Evolutionary conservation across 2,113 vertebrate species (phyloP).

Genomic region (Forbesichthys agassizii): DNA sequence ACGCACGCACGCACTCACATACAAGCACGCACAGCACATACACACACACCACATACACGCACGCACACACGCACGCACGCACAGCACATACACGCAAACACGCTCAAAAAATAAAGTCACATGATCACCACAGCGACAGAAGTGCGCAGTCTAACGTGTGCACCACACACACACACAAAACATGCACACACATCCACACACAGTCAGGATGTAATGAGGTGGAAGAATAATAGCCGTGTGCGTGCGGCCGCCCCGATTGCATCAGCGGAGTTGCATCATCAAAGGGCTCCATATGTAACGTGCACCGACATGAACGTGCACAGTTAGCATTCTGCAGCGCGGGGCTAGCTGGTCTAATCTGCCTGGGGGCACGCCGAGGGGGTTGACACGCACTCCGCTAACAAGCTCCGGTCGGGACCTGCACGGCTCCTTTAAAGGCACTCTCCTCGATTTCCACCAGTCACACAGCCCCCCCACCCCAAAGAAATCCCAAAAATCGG

Average conservation of each 20-base stretch:
- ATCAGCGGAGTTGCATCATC: conserved; percentile 49
- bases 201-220: conserved; percentile 61
- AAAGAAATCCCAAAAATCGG: no score
- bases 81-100: no score
- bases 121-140: conserved; percentile 10
- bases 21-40: conserved; percentile 29
- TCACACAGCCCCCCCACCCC: no score
- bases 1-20: background rate
- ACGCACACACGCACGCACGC: no score
- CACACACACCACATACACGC: background rate
- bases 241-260: conserved; percentile 38
- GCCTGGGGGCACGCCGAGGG: no score
- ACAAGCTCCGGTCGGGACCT: no score
- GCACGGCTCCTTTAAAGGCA: no score
- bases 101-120: no score
- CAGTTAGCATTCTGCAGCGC: no score
- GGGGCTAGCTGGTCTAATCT: no score
- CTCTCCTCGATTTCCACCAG: no score
- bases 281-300: conserved; percentile 39
- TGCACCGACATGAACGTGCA: conserved; percentile 45
- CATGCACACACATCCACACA: conserved; percentile 18
- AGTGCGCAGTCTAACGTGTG: conserved; percentile 30
- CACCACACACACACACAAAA: background rate
- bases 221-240: conserved; percentile 30
- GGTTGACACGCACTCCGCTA: no score